A percentile compares a stretch with the other conserved stretches of the same genome.
Conservation (phyloP, 2,888 invertebrate species). For the Pediacus dermestoides region DNA sequence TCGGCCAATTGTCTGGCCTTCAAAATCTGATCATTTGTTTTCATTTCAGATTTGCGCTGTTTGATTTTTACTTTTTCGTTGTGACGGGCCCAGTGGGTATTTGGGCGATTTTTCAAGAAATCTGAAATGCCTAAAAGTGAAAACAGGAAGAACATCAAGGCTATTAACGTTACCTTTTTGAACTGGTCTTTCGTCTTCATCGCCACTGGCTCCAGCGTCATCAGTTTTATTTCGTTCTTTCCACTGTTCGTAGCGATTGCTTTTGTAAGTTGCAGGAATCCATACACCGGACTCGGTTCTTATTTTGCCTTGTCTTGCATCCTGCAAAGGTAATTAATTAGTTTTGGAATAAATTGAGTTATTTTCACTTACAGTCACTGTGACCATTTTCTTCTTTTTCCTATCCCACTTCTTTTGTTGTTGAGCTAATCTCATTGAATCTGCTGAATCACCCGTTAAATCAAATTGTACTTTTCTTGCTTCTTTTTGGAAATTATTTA, state of each 20-base stretch:
- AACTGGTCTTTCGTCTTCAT: slow-evolving; percentile 42
- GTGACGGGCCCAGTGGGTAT: slow-evolving; percentile 75
- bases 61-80: slow-evolving; percentile 69
- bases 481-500: slow-evolving; percentile 75
- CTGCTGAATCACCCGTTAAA: slow-evolving; percentile 76
- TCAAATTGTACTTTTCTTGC: slow-evolving; percentile 79
- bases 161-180: slow-evolving; percentile 17
- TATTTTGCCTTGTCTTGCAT: slow-evolving; percentile 69
- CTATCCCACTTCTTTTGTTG: slow-evolving; percentile 85
- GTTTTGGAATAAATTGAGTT: neutral
- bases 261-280: slow-evolving; percentile 92
- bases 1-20: slow-evolving; percentile 66
- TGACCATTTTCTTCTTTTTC: slow-evolving; percentile 93
- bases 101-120: slow-evolving; percentile 48
- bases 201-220: slow-evolving; percentile 48
- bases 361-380: slow-evolving; percentile 45
- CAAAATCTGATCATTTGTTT: slow-evolving; percentile 72
- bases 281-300: slow-evolving; percentile 93
- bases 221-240: slow-evolving; percentile 66
- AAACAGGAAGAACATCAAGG: slow-evolving; percentile 7
- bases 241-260: slow-evolving; percentile 86
- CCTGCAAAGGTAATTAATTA: slow-evolving; percentile 41
- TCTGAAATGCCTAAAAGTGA: slow-evolving; percentile 18
- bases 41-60: slow-evolving; percentile 59
- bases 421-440: slow-evolving; percentile 57